Conservation (phyloP, 2,888 invertebrate genomes). For the Phorcus lineatus region DNA sequence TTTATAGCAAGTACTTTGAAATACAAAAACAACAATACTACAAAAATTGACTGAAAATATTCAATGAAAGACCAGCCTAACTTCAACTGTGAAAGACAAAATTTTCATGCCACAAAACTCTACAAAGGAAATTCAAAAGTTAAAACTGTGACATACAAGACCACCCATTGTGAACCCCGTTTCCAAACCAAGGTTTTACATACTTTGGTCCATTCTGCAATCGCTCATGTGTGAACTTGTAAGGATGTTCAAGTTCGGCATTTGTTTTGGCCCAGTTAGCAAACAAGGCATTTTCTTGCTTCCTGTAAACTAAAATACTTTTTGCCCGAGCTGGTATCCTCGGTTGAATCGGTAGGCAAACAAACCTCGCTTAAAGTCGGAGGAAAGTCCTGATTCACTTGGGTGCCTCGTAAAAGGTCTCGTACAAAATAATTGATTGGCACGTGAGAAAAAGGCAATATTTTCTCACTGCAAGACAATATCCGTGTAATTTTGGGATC, state of each 20-base stretch:
- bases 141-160: too few relatives aligned
- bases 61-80: too few relatives aligned
- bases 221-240: neutral
- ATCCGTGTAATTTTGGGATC: neutral
- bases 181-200: neutral
- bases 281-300: slow-evolving; percentile 10
- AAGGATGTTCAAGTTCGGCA: neutral
- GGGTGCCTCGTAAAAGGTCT: neutral
- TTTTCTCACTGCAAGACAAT: neutral
- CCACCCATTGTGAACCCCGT: neutral
- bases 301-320: neutral
- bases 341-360: neutral
- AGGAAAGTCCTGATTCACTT: neutral
- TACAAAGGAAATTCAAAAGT: too few relatives aligned
- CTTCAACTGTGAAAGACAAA: too few relatives aligned
- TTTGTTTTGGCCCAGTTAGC: neutral
- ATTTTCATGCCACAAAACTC: too few relatives aligned
- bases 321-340: neutral
- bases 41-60: too few relatives aligned
- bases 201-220: neutral
- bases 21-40: too few relatives aligned
- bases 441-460: neutral
- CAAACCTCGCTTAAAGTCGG: neutral
- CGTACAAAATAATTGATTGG: slow-evolving; percentile 1
- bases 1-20: too few relatives aligned